Percentiles rank a stretch among this genome's conserved stretches.
Conservation (phyloP, 2,888 invertebrate species). For the Mellilla xanthometata region DNA sequence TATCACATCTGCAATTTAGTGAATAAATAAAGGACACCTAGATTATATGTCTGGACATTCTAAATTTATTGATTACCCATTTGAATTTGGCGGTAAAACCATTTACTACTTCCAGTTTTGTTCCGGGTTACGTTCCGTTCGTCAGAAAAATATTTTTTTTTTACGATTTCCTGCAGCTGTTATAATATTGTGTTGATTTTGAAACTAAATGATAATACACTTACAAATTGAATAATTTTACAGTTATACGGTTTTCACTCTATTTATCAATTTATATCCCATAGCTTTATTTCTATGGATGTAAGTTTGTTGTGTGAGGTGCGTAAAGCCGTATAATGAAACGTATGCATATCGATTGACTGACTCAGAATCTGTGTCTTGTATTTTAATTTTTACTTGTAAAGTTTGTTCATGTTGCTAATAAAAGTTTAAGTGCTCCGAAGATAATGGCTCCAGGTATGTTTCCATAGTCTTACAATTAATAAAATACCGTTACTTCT, state of each 20-base stretch:
- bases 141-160: too few relatives aligned
- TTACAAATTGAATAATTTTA: too few relatives aligned
- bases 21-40: too few relatives aligned
- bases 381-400: constrained; percentile 30
- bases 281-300: too few relatives aligned
- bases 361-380: constrained; percentile 47
- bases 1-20: too few relatives aligned
- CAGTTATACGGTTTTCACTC: too few relatives aligned
- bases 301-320: neutral
- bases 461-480: constrained; percentile 35
- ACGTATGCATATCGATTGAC: constrained; percentile 43
- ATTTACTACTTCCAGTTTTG: constrained; percentile 19
- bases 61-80: constrained; percentile 45
- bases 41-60: too few relatives aligned
- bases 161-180: too few relatives aligned
- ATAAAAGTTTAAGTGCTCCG: constrained; percentile 25
- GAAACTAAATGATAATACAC: too few relatives aligned
- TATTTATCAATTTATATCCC: too few relatives aligned
- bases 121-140: constrained; percentile 17
- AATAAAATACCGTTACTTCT: constrained; percentile 1
- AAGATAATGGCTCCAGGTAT: constrained; percentile 65
- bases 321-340: constrained; percentile 31
- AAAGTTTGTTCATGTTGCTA: constrained; percentile 19
- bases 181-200: too few relatives aligned
- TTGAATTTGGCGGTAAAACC: constrained; percentile 46